These are phyloP conservation scores for Augochlora pura DNA, from an alignment of 1,140 invertebrate species.

Conservation along the genomic window DNA sequence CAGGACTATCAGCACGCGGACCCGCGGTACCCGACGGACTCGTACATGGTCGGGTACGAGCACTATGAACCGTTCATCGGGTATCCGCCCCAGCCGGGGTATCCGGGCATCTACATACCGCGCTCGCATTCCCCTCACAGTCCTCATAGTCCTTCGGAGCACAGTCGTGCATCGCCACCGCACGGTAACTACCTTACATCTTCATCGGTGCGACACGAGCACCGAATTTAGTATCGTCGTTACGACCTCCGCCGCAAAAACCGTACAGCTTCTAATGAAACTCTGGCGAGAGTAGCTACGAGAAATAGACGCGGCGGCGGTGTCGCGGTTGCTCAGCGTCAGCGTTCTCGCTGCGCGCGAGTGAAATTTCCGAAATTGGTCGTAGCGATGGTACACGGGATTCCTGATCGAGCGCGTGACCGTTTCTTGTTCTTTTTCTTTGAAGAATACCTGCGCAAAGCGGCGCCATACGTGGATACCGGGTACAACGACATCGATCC, in stretches of 20 bases:
- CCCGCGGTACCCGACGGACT: conserved; percentile 75
- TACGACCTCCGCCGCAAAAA: no score
- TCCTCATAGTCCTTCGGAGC: conserved; percentile 78
- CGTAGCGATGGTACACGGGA: no score
- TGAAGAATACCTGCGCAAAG: conserved; percentile 82
- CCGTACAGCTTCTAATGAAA: no score
- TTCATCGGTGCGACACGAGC: no score
- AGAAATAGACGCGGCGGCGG: no score
- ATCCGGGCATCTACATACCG: conserved; percentile 77
- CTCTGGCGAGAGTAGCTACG: no score
- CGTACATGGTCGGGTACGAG: conserved; percentile 79
- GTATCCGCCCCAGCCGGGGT: conserved; percentile 76
- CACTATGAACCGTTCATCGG: conserved; percentile 78
- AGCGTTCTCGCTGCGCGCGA: no score
- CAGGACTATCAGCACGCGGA: conserved; percentile 77
- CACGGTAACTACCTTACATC: conserved; percentile 65
- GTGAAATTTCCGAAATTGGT: no score
- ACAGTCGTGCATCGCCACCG: conserved; percentile 78
- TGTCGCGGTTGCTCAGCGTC: no score
- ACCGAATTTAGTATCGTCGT: no score
- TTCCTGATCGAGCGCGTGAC: no score
- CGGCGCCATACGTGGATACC: conserved; percentile 80
- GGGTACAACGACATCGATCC: conserved; percentile 85
- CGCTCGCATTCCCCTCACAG: conserved; percentile 78
- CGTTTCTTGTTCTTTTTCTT: conserved; percentile 31